Evolutionary conservation across 2,888 invertebrate species (phyloP).

Genomic region (Oscheius sp.): DNA sequence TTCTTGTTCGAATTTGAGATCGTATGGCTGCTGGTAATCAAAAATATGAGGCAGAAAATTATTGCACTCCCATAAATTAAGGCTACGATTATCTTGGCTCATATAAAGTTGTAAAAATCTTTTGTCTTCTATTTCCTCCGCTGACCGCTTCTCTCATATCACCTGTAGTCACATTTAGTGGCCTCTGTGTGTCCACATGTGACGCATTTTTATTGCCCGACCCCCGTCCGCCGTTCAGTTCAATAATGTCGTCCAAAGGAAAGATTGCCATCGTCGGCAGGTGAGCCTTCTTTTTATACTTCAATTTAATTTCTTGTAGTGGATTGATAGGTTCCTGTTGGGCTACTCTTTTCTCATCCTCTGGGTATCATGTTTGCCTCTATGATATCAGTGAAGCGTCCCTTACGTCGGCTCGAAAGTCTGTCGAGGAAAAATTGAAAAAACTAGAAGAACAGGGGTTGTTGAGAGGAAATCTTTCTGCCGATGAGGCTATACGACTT

Average conservation of each 20-base stretch:
- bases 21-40: no score
- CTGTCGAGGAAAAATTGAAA: constrained; percentile 41
- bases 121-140: no score
- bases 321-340: constrained; percentile 94
- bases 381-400: constrained; percentile 77
- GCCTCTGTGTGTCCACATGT: no score
- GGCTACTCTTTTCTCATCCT: constrained; percentile 94
- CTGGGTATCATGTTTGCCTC: constrained; percentile 86
- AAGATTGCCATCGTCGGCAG: constrained; percentile 57
- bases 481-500: constrained; percentile 54
- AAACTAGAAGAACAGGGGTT: constrained; percentile 44
- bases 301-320: constrained; percentile 73
- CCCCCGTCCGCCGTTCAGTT: background rate
- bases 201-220: no score
- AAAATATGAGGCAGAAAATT: no score
- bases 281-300: constrained; percentile 28
- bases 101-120: no score
- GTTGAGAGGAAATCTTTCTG: constrained; percentile 36
- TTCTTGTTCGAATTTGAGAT: no score
- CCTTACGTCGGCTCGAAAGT: constrained; percentile 30
- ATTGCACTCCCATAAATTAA: no score
- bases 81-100: no score
- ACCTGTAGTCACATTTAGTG: no score
- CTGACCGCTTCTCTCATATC: no score
- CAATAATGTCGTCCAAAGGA: constrained; percentile 13